phyloP scores from a whole-genome alignment of 1,140 invertebrate species.

The Heliconius hewitsoni region DNA sequence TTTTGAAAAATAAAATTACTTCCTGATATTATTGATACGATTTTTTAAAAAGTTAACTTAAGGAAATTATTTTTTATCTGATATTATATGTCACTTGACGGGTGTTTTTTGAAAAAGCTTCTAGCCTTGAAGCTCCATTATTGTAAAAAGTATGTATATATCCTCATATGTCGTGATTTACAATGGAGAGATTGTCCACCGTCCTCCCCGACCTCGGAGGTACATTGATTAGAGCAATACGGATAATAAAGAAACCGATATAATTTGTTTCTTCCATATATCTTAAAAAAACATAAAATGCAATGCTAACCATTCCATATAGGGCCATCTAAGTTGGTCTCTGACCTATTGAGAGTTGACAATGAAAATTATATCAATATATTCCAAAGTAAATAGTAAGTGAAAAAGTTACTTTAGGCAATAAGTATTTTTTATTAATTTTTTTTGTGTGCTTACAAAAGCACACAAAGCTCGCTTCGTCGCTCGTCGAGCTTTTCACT shows the following conservation, averaged over 20 bases:
- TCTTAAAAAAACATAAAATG: constrained; percentile 4
- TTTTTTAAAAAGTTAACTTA: constrained; percentile 12
- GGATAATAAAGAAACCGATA: constrained; percentile 11
- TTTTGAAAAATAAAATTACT: constrained; percentile 15
- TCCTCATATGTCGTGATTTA: constrained; percentile 23
- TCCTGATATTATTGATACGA: constrained; percentile 14
- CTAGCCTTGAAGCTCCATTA: constrained; percentile 12
- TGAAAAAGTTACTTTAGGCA: no score
- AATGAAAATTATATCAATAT: neutral
- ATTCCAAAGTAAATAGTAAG: neutral
- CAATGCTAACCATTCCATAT: neutral
- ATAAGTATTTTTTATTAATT: neutral
- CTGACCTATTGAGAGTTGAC: neutral
- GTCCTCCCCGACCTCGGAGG: constrained; percentile 28
- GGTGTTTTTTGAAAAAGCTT: constrained; percentile 21
- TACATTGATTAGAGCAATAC: constrained; percentile 21
- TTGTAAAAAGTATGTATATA: constrained; percentile 23
- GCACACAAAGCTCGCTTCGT: neutral
- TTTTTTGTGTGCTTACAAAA: neutral
- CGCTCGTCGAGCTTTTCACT: neutral
- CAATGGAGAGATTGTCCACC: constrained; percentile 34
- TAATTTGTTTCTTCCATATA: constrained; percentile 12
- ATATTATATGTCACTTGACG: neutral
- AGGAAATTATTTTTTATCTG: neutral
- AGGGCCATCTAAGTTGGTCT: neutral